A percentile compares a stretch with the other conserved stretches of the same genome.
Evolutionary conservation across 2,888 invertebrate genomes (phyloP).

Genomic region (Adineta ricciae): DNA sequence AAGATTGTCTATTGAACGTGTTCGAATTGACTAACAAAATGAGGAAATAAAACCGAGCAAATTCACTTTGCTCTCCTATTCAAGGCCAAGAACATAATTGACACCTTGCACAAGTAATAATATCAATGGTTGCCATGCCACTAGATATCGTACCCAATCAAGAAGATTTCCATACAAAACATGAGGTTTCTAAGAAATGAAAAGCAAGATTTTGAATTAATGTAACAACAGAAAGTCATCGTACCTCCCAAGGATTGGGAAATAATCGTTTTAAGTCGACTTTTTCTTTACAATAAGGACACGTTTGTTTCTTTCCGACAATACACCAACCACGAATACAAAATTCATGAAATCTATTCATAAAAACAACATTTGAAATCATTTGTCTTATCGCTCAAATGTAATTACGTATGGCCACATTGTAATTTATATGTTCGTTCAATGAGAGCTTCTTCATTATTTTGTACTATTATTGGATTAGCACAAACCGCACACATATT

Average conservation of each 20-base stretch:
- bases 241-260: conserved; percentile 64
- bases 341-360: conserved; percentile 66
- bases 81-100: conserved; percentile 30
- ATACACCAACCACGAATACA: conserved; percentile 99
- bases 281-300: conserved; percentile 98
- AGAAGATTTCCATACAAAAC: conserved; percentile 88
- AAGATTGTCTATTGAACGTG: not conserved
- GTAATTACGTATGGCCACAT: conserved; percentile 75
- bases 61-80: not conserved
- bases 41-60: not conserved
- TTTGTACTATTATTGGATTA: conserved; percentile 66
- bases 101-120: conserved; percentile 31
- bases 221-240: not conserved
- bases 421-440: conserved; percentile 86
- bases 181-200: conserved; percentile 63
- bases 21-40: not conserved
- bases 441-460: conserved; percentile 73
- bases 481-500: conserved; percentile 95
- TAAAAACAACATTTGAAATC: not conserved
- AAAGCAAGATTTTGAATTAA: not conserved
- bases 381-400: no score
- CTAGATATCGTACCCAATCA: conserved; percentile 93
- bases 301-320: conserved; percentile 96
- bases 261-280: conserved; percentile 55
- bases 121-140: conserved; percentile 92